Evolutionary conservation across 2,797 vertebrate genomes (phyloP), one percentile per base, ranked within the genome.

Genomic region (Cryptoprocta ferox): DNA sequence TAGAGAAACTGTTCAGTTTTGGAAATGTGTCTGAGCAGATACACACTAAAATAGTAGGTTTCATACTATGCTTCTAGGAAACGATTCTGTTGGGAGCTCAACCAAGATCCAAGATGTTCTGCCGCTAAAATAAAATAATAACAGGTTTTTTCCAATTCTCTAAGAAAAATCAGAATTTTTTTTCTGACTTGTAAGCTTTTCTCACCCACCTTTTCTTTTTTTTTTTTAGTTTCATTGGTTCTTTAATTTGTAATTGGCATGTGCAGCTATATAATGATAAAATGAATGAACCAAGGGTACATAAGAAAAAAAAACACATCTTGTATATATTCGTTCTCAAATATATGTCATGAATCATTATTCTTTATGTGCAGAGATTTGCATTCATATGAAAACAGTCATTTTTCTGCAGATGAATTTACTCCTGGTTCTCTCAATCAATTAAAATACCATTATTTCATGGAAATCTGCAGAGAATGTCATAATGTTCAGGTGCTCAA

Each of bases 11-110:
- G 82, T n/a, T 98, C 96, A 97, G 97, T 98, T 97, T 97, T 97
- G 97, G 97, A 98, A 98, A 98, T 96, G 97, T 95, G 95, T 98
- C 97, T 89, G 98, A 98, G 97, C 88, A 95, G 94, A 97, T 97
- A 97, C 68, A 96, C 93, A 95, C 80, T 96, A 87, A 98, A 98
- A 98, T 82, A 96, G 97, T 83, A 94, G 75, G 35, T 76, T 95
- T 94, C 68, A 76, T 68, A 75, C 35, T 68, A 32, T 66, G 68
- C 66, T 94, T 95, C 87, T 66, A 97, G 81, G 89, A 97, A 91
- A 94, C 37, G 79, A 19, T 90, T 97, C 87, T 93, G 70, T 79
- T 81, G 66, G 84, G 53, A 94, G 81, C 48, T 66, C 63, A 85
- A 92, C 73, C 84, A 95, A 94, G 81, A 95, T 91, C 68, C 84